A percentile compares a stretch with the other conserved stretches of the same genome.
These are phyloP conservation scores for Troilus luridus DNA, from an alignment of 2,888 invertebrate genomes.

Conservation along the genomic window DNA sequence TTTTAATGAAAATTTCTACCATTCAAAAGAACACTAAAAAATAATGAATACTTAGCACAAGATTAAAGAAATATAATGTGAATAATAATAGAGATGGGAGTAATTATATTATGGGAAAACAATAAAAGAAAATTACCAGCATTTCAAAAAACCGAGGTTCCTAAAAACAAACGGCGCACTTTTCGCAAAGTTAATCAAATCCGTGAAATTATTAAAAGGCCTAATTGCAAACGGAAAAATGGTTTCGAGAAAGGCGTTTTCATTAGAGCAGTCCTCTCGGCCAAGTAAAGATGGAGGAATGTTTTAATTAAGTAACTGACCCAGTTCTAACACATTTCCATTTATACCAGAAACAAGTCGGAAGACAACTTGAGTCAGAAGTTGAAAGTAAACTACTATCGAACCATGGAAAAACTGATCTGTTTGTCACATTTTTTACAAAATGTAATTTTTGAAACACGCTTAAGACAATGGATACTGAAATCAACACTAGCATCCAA, in stretches of 20 bases:
- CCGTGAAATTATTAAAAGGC: constrained; percentile 21
- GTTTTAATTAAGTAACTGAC: constrained; percentile 37
- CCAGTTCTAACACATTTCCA: constrained; percentile 29
- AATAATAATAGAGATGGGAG: neutral
- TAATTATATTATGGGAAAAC: neutral
- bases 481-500: neutral
- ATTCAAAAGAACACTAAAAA: neutral
- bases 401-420: neutral
- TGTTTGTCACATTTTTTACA: neutral
- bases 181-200: constrained; percentile 1
- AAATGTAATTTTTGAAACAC: neutral
- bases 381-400: neutral
- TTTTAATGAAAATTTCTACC: too few relatives aligned
- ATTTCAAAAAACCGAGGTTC: neutral
- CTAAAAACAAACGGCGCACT: neutral
- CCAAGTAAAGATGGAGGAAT: constrained; percentile 32
- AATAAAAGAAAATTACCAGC: neutral
- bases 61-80: neutral
- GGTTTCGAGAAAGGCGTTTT: constrained; percentile 6
- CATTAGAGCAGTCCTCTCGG: neutral
- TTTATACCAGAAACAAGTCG: neutral
- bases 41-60: neutral
- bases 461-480: neutral
- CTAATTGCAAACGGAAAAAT: constrained; percentile 21
- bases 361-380: neutral